Percentiles rank a stretch among this genome's conserved stretches.
Conservation (phyloP, 2,888 invertebrate species). For the Torymus aiolomorphi region DNA sequence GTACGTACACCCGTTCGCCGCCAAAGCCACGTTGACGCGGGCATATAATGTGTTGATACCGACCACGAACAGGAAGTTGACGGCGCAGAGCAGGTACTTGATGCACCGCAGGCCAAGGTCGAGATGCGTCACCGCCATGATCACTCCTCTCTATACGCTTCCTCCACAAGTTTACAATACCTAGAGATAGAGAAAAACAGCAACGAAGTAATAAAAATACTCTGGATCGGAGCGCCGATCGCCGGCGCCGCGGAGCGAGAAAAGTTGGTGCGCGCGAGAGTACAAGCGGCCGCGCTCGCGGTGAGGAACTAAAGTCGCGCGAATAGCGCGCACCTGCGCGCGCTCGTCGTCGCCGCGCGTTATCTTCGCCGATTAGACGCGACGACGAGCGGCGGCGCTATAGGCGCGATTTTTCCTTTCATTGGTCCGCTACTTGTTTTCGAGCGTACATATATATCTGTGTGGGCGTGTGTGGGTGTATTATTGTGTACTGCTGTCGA, state of each 20-base stretch:
- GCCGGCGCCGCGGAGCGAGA: background rate
- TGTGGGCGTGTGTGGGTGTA: too few species aligned
- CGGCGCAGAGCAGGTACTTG: slow-evolving; percentile 82
- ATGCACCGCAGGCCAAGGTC: slow-evolving; percentile 80
- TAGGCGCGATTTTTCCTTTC: too few species aligned
- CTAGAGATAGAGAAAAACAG: too few species aligned
- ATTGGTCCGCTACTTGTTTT: too few species aligned
- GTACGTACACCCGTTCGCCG: too few species aligned
- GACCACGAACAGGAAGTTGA: slow-evolving; percentile 83
- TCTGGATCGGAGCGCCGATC: too few species aligned
- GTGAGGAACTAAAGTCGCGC: slow-evolving; percentile 16
- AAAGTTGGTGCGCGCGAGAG: background rate
- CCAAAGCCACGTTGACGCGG: too few species aligned
- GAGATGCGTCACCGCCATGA: slow-evolving; percentile 75
- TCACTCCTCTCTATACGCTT: slow-evolving; percentile 1
- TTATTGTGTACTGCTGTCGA: too few species aligned
- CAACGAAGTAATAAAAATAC: too few species aligned
- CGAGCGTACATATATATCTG: too few species aligned
- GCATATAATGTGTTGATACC: slow-evolving; percentile 59
- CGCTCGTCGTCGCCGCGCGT: background rate
- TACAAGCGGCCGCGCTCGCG: slow-evolving; percentile 3
- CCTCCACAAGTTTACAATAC: too few species aligned
- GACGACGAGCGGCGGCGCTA: background rate
- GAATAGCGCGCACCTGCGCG: background rate
- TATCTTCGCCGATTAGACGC: background rate